Evolutionary conservation across 2,113 vertebrate genomes (phyloP).

Genomic region (Solenodon paradoxus): DNA sequence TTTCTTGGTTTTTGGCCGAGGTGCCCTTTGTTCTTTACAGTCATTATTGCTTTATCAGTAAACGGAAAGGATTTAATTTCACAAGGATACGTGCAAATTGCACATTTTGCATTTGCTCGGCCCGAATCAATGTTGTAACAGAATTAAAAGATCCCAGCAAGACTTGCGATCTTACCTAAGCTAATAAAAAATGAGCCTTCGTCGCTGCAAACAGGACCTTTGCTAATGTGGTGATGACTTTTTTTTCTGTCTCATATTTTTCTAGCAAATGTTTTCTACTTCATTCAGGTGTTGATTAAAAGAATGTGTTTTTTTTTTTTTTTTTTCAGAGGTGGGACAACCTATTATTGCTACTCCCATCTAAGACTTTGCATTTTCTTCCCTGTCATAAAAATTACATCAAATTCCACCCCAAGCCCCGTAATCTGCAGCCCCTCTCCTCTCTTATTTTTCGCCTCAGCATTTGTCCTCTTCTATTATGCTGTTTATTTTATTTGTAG

Average conservation of each 20-base stretch:
- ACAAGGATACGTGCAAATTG: conserved; percentile 29
- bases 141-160: conserved; percentile 60
- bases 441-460: not conserved
- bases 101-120: conserved; percentile 52
- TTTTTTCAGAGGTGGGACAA: not conserved
- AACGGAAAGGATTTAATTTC: conserved; percentile 62
- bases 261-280: conserved; percentile 19
- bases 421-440: not conserved
- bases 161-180: conserved; percentile 45
- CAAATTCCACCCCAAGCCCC: not conserved
- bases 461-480: not conserved
- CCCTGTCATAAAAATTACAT: not conserved
- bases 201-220: not conserved
- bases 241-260: conserved; percentile 20
- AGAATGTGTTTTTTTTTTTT: not conserved
- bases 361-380: not conserved
- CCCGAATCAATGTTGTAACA: conserved; percentile 63
- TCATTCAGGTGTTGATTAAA: not conserved
- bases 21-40: not conserved
- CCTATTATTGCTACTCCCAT: not conserved
- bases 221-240: not conserved
- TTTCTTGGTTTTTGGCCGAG: not conserved
- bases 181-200: conserved; percentile 47
- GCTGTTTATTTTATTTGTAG: not conserved
- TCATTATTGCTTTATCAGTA: conserved; percentile 55